phyloP scores from a whole-genome alignment of 2,113 vertebrate species.

The Takifugu flavidus region DNA sequence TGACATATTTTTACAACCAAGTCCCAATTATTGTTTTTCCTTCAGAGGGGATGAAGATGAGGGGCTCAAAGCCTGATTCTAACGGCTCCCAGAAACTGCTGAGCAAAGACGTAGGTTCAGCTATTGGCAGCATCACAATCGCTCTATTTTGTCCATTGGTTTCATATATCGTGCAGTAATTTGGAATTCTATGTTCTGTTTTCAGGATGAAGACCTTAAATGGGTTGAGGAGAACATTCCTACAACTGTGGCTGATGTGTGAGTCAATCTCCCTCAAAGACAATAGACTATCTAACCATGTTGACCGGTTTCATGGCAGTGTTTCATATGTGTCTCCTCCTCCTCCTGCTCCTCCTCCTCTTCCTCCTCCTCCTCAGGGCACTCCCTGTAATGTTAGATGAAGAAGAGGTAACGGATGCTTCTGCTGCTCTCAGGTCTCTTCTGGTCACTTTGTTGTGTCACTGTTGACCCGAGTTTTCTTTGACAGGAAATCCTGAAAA shows the following conservation, averaged over 20 bases:
- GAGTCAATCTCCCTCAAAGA: conserved; percentile 32
- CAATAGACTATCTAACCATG: no score
- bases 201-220: conserved; percentile 74
- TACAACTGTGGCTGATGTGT: conserved; percentile 74
- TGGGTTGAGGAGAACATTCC: conserved; percentile 79
- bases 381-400: conserved; percentile 73
- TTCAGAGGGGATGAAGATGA: conserved; percentile 95
- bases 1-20: no score
- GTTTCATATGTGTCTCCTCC: no score
- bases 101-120: conserved; percentile 80
- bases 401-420: conserved; percentile 72
- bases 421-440: conserved; percentile 28
- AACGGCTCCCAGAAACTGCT: conserved; percentile 84
- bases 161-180: not conserved
- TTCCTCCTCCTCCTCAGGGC: conserved; percentile 51
- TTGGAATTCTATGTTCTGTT: not conserved
- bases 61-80: conserved; percentile 86
- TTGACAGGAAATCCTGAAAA: conserved; percentile 74
- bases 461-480: not conserved
- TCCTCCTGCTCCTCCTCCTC: no score
- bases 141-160: not conserved
- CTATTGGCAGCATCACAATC: not conserved
- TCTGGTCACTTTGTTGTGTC: conserved; percentile 2
- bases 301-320: no score
- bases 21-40: not conserved